Evolutionary conservation across 2,113 vertebrate genomes (phyloP).

Genomic region (Chionodraco myersi): DNA sequence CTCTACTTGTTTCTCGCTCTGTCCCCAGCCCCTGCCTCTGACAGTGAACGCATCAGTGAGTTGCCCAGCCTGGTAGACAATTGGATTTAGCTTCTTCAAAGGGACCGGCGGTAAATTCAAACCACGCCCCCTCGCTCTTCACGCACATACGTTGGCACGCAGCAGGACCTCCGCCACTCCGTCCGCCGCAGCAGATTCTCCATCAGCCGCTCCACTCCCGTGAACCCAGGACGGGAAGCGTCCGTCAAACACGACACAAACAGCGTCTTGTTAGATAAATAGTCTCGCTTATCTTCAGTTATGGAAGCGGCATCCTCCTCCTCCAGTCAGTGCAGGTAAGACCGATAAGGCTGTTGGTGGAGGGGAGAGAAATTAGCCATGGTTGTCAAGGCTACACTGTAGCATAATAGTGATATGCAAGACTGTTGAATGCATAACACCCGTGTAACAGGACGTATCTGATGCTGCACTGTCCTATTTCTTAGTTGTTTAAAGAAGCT

Average conservation of each 20-base stretch:
- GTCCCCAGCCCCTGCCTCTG: slow-evolving; percentile 9
- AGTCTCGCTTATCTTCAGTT: not conserved
- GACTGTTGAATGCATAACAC: not conserved
- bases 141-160: slow-evolving; percentile 43
- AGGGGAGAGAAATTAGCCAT: not conserved
- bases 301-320: slow-evolving; percentile 47
- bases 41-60: slow-evolving; percentile 63
- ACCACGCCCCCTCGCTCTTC: slow-evolving; percentile 30
- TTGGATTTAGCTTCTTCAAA: slow-evolving; percentile 70
- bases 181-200: not conserved
- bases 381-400: slow-evolving; percentile 3
- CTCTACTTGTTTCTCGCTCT: not conserved
- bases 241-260: not conserved
- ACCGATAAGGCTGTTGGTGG: not conserved
- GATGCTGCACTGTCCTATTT: not conserved
- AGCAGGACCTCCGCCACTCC: slow-evolving; percentile 18
- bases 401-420: not conserved
- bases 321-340: slow-evolving; percentile 69
- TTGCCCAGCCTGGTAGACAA: slow-evolving; percentile 65
- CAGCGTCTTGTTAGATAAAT: not conserved
- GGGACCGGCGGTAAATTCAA: slow-evolving; percentile 29
- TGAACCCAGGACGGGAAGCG: slow-evolving; percentile 3
- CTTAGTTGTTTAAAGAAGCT: not conserved
- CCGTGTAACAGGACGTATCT: not conserved
- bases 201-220: slow-evolving; percentile 16